phyloP scores from a whole-genome alignment of 2,113 vertebrate genomes.

The Sterna hirundo region DNA sequence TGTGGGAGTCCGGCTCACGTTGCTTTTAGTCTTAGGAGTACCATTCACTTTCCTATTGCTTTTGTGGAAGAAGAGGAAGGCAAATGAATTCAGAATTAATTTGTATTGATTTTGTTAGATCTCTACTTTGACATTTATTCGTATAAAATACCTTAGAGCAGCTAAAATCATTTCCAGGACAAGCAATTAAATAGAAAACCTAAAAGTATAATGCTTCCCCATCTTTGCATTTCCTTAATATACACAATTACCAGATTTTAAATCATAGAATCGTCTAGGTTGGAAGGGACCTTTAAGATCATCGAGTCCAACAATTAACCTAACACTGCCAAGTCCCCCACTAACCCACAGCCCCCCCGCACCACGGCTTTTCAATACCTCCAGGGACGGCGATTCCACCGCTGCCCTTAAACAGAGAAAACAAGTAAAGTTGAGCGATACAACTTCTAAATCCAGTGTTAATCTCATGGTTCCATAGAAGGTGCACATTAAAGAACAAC shows the following conservation, averaged over 20 bases:
- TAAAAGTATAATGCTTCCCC: background rate
- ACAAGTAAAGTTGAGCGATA: slow-evolving; percentile 12
- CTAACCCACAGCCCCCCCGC: background rate
- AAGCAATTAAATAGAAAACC: slow-evolving; percentile 9
- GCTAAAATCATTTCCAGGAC: background rate
- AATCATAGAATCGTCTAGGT: background rate
- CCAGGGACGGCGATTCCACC: background rate
- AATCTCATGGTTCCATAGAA: background rate
- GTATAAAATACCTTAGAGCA: background rate
- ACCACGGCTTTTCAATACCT: background rate
- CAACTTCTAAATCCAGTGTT: slow-evolving; percentile 1
- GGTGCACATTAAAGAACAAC: background rate
- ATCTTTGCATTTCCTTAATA: background rate
- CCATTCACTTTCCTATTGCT: background rate
- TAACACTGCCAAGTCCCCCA: background rate
- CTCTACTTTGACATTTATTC: background rate
- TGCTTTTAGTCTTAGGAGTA: background rate
- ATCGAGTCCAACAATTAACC: background rate
- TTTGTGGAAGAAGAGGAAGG: background rate
- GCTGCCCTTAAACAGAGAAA: background rate
- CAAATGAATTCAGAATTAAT: background rate
- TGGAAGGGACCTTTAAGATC: background rate
- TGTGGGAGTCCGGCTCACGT: background rate
- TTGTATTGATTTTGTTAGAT: background rate
- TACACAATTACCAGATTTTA: slow-evolving; percentile 15